Conservation (phyloP, 2,888 invertebrate genomes). For the Allacma fusca region DNA sequence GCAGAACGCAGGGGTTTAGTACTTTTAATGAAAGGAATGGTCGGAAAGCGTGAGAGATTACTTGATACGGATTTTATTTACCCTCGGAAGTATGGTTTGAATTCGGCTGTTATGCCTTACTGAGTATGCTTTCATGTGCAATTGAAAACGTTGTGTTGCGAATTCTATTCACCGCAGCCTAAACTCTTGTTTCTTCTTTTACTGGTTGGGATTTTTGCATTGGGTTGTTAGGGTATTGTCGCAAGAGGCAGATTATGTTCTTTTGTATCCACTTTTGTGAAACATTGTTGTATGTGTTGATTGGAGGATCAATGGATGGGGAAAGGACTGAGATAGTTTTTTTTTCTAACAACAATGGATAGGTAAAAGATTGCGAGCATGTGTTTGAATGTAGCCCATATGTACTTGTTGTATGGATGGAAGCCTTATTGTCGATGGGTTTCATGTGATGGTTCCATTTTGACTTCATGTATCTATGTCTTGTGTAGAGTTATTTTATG, state of each 20-base stretch:
- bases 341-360: background rate
- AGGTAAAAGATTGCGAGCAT: background rate
- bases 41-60: conserved; percentile 20
- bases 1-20: too few species aligned
- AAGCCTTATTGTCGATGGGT: too few species aligned
- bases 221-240: background rate
- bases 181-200: background rate
- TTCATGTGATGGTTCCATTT: too few species aligned
- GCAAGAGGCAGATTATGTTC: background rate
- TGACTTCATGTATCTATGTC: too few species aligned
- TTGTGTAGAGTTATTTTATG: too few species aligned
- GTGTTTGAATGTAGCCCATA: too few species aligned
- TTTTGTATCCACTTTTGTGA: background rate
- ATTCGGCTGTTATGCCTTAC: too few species aligned
- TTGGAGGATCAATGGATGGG: conserved; percentile 9
- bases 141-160: background rate
- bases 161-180: background rate
- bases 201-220: background rate
- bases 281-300: conserved; percentile 6
- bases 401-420: too few species aligned
- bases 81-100: too few species aligned
- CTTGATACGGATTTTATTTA: conserved; percentile 11
- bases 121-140: background rate
- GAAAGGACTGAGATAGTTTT: conserved; percentile 8
- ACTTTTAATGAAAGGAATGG: background rate